A percentile compares a stretch with the other conserved stretches of the same genome.
Evolutionary conservation across 2,888 invertebrate genomes (phyloP).

Genomic region (Ochropacha duplaris): DNA sequence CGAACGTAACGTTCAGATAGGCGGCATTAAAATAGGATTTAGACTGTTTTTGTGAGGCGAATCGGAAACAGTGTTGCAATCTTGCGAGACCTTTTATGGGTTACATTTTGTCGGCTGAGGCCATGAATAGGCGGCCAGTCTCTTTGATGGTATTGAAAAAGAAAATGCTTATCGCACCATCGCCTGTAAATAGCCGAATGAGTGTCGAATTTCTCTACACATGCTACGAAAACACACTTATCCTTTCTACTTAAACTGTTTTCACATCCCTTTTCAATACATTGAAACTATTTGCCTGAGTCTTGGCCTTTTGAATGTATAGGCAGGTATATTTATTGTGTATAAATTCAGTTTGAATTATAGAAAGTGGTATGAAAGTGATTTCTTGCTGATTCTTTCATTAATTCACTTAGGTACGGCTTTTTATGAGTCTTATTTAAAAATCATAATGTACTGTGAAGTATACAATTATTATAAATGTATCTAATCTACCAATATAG

Average conservation of each 20-base stretch:
- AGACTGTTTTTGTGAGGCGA: constrained; percentile 51
- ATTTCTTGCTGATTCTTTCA: background rate
- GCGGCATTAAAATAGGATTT: constrained; percentile 49
- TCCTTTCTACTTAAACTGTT: constrained; percentile 77
- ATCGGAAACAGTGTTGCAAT: constrained; percentile 61
- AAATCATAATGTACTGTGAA: no score
- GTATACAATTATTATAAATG: no score
- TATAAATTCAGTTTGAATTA: constrained; percentile 8
- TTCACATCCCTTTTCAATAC: constrained; percentile 67
- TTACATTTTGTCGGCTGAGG: constrained; percentile 67
- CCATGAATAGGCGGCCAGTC: constrained; percentile 74
- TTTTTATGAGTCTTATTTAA: no score
- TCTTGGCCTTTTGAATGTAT: constrained; percentile 57
- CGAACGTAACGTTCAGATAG: constrained; percentile 31
- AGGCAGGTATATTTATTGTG: constrained; percentile 44
- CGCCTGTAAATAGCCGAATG: constrained; percentile 76
- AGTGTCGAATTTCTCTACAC: constrained; percentile 77
- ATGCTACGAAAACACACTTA: constrained; percentile 76
- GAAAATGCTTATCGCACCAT: constrained; percentile 80
- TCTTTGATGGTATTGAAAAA: constrained; percentile 79
- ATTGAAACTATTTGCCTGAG: constrained; percentile 60
- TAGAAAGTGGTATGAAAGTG: background rate
- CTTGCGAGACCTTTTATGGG: constrained; percentile 68
- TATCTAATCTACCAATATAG: no score
- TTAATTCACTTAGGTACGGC: no score